These are phyloP conservation scores for Timema cristinae DNA, from an alignment of 2,888 invertebrate species.

Conservation along the genomic window DNA sequence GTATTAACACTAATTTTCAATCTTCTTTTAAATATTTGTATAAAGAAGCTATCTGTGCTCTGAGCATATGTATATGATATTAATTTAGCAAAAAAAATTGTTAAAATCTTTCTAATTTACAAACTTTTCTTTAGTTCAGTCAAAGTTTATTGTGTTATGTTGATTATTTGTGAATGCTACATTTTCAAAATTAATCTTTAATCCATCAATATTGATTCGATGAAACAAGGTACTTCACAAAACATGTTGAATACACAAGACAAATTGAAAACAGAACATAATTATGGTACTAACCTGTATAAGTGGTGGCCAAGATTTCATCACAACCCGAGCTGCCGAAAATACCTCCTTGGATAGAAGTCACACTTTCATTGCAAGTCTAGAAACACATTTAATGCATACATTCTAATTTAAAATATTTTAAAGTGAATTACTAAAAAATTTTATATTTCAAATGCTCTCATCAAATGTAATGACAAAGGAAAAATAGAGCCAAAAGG, in stretches of 20 bases:
- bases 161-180: not conserved
- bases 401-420: not conserved
- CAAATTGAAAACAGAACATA: not conserved
- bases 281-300: constrained; percentile 57
- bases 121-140: no score
- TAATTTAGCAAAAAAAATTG: not conserved
- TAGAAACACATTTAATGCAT: constrained; percentile 40
- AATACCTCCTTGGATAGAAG: constrained; percentile 78
- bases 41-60: not conserved
- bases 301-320: constrained; percentile 82
- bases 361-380: constrained; percentile 85
- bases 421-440: not conserved
- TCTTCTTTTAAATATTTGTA: no score
- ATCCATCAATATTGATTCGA: not conserved
- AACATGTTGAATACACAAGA: not conserved
- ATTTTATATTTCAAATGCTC: no score
- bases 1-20: no score
- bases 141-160: no score
- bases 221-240: not conserved
- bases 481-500: no score
- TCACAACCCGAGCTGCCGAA: constrained; percentile 68
- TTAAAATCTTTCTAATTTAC: no score
- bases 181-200: constrained; percentile 18
- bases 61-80: not conserved
- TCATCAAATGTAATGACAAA: no score